Percentiles rank a stretch among this genome's conserved stretches.
Evolutionary conservation across 2,113 vertebrate genomes (phyloP).

Genomic region (Uria lomvia): DNA sequence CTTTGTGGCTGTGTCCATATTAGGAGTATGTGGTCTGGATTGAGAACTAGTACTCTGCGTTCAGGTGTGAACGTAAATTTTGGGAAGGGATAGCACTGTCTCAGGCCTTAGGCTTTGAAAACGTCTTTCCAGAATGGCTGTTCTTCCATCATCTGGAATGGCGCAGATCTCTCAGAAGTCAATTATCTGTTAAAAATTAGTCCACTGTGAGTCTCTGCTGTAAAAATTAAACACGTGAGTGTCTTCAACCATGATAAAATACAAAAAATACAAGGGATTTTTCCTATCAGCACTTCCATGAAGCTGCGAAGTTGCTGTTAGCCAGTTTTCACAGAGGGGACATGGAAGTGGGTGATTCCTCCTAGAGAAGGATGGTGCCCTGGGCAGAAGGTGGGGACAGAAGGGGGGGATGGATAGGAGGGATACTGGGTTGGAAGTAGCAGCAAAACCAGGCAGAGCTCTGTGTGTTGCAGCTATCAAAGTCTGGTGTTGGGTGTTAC

Average conservation of each 20-base stretch:
- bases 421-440: not conserved
- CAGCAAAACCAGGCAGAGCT: not conserved
- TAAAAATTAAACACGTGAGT: not conserved
- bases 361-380: not conserved
- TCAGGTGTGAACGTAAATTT: rapidly evolving
- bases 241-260: not conserved
- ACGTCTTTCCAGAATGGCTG: not conserved
- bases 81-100: not conserved
- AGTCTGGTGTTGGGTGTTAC: not conserved
- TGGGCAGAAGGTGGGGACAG: no score
- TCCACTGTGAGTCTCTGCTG: not conserved
- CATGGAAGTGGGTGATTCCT: not conserved
- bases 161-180: not conserved
- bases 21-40: not conserved
- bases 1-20: not conserved
- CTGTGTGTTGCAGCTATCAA: not conserved
- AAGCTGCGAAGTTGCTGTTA: not conserved
- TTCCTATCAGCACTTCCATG: not conserved
- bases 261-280: not conserved
- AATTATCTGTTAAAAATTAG: not conserved
- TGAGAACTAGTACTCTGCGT: rapidly evolving
- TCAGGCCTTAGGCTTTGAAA: not conserved
- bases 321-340: not conserved
- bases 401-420: not conserved
- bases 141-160: not conserved